Conservation (phyloP, 2,113 vertebrate species). For the Psilopsiagon aurifrons region DNA sequence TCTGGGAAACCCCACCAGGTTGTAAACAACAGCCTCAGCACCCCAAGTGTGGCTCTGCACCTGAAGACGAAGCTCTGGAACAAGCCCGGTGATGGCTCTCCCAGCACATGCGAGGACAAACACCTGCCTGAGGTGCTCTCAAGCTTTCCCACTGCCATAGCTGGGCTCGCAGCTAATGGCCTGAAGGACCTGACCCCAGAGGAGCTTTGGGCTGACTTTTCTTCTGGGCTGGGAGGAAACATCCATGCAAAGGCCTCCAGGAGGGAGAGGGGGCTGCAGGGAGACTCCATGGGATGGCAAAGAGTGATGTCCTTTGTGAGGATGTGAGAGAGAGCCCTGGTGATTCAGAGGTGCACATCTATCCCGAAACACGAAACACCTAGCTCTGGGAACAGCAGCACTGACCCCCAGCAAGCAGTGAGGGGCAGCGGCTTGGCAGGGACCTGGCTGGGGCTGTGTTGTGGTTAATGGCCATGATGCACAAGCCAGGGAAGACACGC, state of each 20-base stretch:
- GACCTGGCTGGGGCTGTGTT: accelerated
- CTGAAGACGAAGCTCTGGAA: background rate
- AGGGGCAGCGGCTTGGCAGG: background rate
- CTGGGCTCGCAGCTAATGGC: background rate
- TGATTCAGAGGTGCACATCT: background rate
- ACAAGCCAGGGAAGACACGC: background rate
- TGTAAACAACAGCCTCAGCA: constrained; percentile 1
- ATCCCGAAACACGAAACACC: background rate
- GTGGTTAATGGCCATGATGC: background rate
- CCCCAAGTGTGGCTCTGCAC: background rate
- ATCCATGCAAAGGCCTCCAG: background rate
- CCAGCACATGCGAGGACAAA: accelerated
- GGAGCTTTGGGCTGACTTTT: background rate
- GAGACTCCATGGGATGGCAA: background rate
- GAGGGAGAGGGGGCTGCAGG: background rate
- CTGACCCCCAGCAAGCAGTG: background rate
- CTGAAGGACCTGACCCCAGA: background rate
- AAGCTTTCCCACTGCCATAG: accelerated
- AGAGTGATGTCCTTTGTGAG: accelerated
- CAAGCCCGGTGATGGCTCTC: background rate
- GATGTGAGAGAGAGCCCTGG: background rate
- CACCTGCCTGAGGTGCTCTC: accelerated
- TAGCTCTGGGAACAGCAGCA: background rate
- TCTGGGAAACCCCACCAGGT: constrained; percentile 24
- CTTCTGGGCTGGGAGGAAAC: background rate